A percentile compares a stretch with the other conserved stretches of the same genome.
These are phyloP conservation scores for Cryptocheilus praepositus DNA, from an alignment of 2,888 invertebrate genomes.

Conservation along the genomic window DNA sequence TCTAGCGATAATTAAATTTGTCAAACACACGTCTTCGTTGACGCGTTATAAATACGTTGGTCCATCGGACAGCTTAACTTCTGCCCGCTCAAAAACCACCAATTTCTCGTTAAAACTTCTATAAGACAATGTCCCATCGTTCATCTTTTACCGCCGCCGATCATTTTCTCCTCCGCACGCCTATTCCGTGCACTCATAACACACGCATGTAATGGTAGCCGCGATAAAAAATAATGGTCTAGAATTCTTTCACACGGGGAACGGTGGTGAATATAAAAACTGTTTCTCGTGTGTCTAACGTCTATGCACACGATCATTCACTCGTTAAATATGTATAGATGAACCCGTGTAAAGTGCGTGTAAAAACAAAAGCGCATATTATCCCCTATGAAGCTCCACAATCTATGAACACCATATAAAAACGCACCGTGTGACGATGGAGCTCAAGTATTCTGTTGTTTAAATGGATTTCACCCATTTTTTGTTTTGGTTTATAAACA, in stretches of 20 bases:
- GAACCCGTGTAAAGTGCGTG: background rate
- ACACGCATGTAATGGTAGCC: constrained; percentile 24
- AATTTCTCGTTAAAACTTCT: constrained; percentile 38
- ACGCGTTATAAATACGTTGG: no score
- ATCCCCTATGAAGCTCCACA: background rate
- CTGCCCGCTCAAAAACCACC: constrained; percentile 34
- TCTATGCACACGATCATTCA: background rate
- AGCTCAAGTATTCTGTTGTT: no score
- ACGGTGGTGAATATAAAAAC: constrained; percentile 13
- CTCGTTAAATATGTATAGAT: background rate
- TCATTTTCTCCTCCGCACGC: constrained; percentile 1
- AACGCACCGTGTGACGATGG: background rate
- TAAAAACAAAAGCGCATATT: background rate
- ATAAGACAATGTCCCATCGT: constrained; percentile 29
- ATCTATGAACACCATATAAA: background rate
- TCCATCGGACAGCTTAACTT: no score
- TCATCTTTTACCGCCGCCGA: no score
- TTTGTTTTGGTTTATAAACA: no score
- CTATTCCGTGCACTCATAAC: constrained; percentile 3
- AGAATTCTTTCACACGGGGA: constrained; percentile 25
- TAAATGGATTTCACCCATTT: no score
- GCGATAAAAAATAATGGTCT: constrained; percentile 37
- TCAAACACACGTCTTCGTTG: no score
- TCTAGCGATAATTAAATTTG: no score
- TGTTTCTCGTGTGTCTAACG: background rate